Percentiles rank a stretch among this genome's conserved stretches.
These are phyloP conservation scores for Crotophaga sulcirostris DNA, from an alignment of 2,113 vertebrate species.

Conservation along the genomic window DNA sequence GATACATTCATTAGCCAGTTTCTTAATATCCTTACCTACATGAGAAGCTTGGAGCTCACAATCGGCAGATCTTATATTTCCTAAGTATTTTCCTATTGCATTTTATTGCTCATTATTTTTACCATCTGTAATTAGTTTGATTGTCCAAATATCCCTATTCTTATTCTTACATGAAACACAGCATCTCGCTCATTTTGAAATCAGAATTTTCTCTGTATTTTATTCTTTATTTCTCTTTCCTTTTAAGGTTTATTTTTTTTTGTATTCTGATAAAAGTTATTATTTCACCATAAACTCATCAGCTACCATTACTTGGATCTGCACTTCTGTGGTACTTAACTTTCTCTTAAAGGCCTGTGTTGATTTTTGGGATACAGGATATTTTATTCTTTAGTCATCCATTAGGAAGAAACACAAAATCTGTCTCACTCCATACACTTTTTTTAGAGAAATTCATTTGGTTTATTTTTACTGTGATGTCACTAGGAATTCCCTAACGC, in stretches of 20 bases:
- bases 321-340: background rate
- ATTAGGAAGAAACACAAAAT: background rate
- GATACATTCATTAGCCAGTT: background rate
- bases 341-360: background rate
- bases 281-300: background rate
- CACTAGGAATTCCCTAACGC: background rate
- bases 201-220: background rate
- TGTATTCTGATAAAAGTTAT: background rate
- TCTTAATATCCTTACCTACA: background rate
- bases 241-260: background rate
- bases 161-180: background rate
- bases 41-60: background rate
- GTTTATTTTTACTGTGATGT: background rate
- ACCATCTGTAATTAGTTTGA: background rate
- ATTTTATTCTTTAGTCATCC: background rate
- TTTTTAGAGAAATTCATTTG: background rate
- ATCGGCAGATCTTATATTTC: background rate
- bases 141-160: background rate
- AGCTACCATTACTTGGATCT: background rate
- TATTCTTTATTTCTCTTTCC: background rate
- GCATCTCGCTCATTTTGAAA: background rate
- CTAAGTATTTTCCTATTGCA: background rate
- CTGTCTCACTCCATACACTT: background rate
- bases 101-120: slow-evolving; percentile 15
- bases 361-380: background rate